Base-by-base conservation (phyloP, 1,140 invertebrate species). In the Schlechtendalia chinensis region DNA sequence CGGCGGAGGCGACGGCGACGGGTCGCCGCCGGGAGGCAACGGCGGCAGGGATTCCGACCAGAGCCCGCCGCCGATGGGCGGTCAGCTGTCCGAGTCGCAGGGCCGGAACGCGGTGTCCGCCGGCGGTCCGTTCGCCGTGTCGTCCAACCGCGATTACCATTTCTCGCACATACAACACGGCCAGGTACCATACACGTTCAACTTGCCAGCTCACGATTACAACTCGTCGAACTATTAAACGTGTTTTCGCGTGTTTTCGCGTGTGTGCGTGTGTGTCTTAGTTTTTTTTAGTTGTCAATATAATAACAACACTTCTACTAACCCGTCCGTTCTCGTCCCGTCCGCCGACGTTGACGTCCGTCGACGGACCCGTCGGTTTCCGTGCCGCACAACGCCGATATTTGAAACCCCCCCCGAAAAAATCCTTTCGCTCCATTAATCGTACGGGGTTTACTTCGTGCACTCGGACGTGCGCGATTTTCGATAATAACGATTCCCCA, bases 131-230 rank as follows among this genome's bases (percentile, higher is more conserved):
- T 88, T 89, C 84, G 85, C 85, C 54, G 86, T 84, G 85, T 88
- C 87, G 75, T 88, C 87, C 72, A 89, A 86, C 86, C 89, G 90
- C 83, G 92, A 91, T 86, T 94, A 95, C 86, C 91, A 91, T 50
- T 96, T 95, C 86, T 92, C 94, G 86, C 94, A 95, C 86, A 96
- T 96, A 87, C 94, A 96, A 86, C 90, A 93, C 83, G 91, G 94
- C 86, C 94, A 96, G 90, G 94, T 96, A 86, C 89, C 69, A 47
- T 82, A 82, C 74, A 82, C 67, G 81, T 82, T 81, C 81, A 82
- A 54, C 81, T 79, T 79, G 75, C 82, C 32, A 80, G 77, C 81
- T 54, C 81, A 82, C 65, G 80, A 77, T 81, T 82, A 69, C 82
- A 81, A 81, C 71, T 69, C 82, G 56, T 82, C 82, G 19, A 82